A percentile compares a stretch with the other conserved stretches of the same genome.
These are phyloP conservation scores for Cryptophagus acutangulus DNA, from an alignment of 2,888 invertebrate genomes.

Conservation along the genomic window DNA sequence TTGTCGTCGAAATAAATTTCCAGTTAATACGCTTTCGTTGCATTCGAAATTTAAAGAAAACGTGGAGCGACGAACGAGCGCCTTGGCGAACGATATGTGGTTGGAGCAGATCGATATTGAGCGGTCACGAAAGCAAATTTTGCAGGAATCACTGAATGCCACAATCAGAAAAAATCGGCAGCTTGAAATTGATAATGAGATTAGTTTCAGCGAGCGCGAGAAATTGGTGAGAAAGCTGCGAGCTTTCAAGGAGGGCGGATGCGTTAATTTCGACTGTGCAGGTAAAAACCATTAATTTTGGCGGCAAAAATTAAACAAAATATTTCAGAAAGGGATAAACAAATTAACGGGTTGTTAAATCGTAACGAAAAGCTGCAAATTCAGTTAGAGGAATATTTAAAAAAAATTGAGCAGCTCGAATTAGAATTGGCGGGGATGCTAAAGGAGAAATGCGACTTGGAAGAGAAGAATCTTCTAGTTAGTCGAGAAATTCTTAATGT, in stretches of 20 bases:
- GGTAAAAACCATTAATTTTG: no score
- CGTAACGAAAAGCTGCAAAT: slow-evolving; percentile 38
- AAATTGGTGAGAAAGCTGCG: slow-evolving; percentile 26
- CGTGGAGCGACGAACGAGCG: slow-evolving; percentile 33
- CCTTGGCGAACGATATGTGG: slow-evolving; percentile 39
- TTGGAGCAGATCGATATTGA: slow-evolving; percentile 36
- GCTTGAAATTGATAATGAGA: slow-evolving; percentile 38
- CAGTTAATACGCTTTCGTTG: slow-evolving; percentile 30
- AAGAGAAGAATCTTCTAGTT: slow-evolving; percentile 32
- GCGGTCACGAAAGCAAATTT: slow-evolving; percentile 31
- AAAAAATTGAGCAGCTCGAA: slow-evolving; percentile 13
- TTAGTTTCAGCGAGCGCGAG: slow-evolving; percentile 32
- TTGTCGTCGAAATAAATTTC: no score
- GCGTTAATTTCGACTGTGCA: neutral
- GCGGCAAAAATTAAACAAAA: no score
- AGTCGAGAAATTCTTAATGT: slow-evolving; percentile 32
- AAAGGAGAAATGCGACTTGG: slow-evolving; percentile 33
- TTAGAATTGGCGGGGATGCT: slow-evolving; percentile 33
- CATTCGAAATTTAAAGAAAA: slow-evolving; percentile 36
- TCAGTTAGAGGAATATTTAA: slow-evolving; percentile 29
- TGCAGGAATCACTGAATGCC: slow-evolving; percentile 35
- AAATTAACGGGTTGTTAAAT: slow-evolving; percentile 30
- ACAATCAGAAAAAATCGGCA: slow-evolving; percentile 39
- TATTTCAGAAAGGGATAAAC: slow-evolving; percentile 20
- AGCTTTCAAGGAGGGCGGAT: slow-evolving; percentile 3